These are phyloP conservation scores for Oncorhynchus clarkii DNA, from an alignment of 2,113 vertebrate species.

Conservation along the genomic window DNA sequence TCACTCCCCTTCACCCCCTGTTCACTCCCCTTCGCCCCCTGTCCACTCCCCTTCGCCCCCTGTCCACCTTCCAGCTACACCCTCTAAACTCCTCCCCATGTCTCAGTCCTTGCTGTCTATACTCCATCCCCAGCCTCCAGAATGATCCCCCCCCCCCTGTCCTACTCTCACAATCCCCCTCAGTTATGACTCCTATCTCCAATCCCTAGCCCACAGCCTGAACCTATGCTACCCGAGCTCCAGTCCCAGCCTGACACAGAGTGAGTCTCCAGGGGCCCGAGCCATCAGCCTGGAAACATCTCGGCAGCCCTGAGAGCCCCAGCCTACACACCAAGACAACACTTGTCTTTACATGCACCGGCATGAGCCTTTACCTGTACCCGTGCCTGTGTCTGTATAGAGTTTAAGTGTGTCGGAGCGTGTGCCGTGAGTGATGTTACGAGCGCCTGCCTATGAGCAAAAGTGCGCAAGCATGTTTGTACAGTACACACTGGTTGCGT, in stretches of 20 bases:
- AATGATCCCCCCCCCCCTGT: neutral
- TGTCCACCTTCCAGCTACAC: neutral
- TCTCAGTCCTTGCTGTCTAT: too few species aligned
- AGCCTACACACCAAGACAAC: neutral
- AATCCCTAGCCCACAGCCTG: neutral
- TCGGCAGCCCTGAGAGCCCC: too few species aligned
- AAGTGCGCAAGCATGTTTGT: neutral
- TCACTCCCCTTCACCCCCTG: too few species aligned
- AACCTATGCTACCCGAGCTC: neutral
- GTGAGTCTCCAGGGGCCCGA: neutral
- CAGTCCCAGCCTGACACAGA: neutral
- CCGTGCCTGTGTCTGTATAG: neutral
- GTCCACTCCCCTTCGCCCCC: neutral
- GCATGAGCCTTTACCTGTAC: neutral
- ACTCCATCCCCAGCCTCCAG: too few species aligned
- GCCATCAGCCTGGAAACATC: neutral
- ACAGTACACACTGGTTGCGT: neutral
- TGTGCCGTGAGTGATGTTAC: neutral
- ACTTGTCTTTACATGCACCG: neutral
- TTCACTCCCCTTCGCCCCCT: neutral
- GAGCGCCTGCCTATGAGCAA: neutral
- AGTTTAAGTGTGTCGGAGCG: neutral
- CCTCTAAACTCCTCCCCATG: neutral
- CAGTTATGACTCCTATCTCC: neutral
- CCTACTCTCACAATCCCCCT: neutral